Evolutionary conservation across 2,797 vertebrate species (phyloP).

Genomic region (Acanthornis magna): DNA sequence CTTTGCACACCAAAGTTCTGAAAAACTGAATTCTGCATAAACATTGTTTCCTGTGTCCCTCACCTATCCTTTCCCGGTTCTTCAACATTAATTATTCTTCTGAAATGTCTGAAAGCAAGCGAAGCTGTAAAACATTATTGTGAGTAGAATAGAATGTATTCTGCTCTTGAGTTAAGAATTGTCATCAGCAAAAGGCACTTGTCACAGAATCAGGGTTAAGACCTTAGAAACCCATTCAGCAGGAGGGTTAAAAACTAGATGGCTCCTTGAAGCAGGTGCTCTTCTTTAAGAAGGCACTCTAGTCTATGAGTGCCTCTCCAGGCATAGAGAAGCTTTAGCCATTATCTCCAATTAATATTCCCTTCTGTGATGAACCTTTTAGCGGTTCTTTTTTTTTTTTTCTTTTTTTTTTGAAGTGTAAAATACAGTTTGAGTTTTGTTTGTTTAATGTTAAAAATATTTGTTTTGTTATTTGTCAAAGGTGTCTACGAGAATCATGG

Average conservation of each 20-base stretch:
- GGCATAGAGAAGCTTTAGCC: neutral
- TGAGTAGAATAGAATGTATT: neutral
- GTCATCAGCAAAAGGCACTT: slow-evolving; percentile 7
- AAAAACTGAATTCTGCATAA: neutral
- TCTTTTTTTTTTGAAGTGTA: neutral
- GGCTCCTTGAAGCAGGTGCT: neutral
- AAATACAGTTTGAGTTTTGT: neutral
- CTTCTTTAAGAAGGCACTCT: slow-evolving; percentile 4
- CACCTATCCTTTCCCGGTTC: neutral
- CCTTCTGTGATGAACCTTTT: neutral
- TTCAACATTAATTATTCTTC: neutral
- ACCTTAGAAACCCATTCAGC: neutral
- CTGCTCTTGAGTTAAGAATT: neutral
- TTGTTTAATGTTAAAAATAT: neutral
- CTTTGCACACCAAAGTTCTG: neutral
- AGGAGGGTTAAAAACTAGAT: neutral
- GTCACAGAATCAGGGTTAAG: slow-evolving; percentile 21
- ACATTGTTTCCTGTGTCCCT: neutral
- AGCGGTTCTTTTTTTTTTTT: neutral
- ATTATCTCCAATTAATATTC: neutral
- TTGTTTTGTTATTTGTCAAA: neutral
- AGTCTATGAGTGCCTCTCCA: neutral
- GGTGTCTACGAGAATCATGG: neutral
- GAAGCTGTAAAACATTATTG: neutral
- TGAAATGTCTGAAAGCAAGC: neutral